phyloP scores from a whole-genome alignment of 2,888 invertebrate species.

The Molanna angustata region DNA sequence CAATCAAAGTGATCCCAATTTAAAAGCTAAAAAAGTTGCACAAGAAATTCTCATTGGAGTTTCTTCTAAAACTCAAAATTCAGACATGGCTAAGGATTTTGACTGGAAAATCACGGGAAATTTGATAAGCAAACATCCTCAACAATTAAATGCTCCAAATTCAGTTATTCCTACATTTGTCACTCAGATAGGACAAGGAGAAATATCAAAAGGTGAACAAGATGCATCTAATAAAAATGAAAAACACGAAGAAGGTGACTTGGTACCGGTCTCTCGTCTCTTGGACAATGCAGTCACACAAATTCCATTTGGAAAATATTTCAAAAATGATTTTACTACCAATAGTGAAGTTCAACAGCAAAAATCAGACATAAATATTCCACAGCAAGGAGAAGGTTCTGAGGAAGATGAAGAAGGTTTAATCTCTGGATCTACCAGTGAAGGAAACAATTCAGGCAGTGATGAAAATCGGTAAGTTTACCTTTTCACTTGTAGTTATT shows the following conservation, averaged over 20 bases:
- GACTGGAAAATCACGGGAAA: constrained; percentile 56
- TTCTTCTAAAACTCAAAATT: constrained; percentile 42
- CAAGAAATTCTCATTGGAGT: constrained; percentile 58
- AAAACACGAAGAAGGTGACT: constrained; percentile 50
- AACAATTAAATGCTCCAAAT: background rate
- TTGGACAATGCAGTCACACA: constrained; percentile 70
- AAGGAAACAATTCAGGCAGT: constrained; percentile 79
- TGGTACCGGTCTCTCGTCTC: constrained; percentile 75
- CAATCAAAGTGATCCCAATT: constrained; percentile 27
- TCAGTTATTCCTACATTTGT: constrained; percentile 35
- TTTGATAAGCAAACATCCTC: constrained; percentile 53
- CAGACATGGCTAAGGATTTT: constrained; percentile 51
- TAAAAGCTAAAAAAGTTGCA: constrained; percentile 54
- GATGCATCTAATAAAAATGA: constrained; percentile 3
- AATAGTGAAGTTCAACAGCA: constrained; percentile 1
- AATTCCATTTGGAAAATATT: constrained; percentile 63
- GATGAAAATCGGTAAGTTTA: constrained; percentile 69
- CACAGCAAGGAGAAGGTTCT: constrained; percentile 36
- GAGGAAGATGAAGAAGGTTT: constrained; percentile 76
- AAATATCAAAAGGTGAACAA: constrained; percentile 1
- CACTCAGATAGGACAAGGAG: constrained; percentile 18
- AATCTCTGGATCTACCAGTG: constrained; percentile 73
- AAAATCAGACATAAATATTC: constrained; percentile 39
- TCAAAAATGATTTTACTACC: constrained; percentile 45
- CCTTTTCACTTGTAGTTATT: background rate